Conservation (phyloP, 2,113 vertebrate species). For the Odontophorus gujanensis region DNA sequence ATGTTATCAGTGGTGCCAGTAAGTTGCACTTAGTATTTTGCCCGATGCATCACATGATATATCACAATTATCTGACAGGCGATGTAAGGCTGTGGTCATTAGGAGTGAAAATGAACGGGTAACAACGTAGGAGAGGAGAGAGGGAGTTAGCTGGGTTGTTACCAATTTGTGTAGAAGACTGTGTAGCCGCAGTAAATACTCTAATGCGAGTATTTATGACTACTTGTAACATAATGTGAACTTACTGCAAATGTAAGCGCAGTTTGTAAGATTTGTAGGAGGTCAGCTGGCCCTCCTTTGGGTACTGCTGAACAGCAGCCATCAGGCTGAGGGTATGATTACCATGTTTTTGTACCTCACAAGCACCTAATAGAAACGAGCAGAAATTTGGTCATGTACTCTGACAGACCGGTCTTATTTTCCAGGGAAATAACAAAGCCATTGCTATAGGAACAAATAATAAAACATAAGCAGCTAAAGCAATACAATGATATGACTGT, state of each 20-base stretch:
- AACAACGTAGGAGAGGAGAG: not conserved
- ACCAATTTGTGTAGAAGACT: not conserved
- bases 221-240: not conserved
- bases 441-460: not conserved
- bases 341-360: conserved; percentile 2
- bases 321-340: not conserved
- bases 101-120: conserved; percentile 1
- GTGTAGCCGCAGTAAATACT: conserved; percentile 19
- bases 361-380: conserved; percentile 2
- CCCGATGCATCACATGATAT: not conserved
- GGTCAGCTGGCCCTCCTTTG: not conserved
- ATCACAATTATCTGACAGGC: not conserved
- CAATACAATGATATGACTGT: not conserved
- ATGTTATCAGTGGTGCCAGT: not conserved
- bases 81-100: not conserved
- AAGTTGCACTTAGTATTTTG: conserved; percentile 17
- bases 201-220: conserved; percentile 21
- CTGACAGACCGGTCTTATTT: conserved; percentile 6
- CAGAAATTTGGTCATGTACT: not conserved
- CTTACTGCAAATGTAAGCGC: conserved; percentile 7
- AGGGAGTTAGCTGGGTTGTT: not conserved
- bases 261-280: conserved; percentile 11
- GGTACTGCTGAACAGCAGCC: not conserved
- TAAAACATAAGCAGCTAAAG: not conserved
- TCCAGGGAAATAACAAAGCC: not conserved